Evolutionary conservation across 2,888 invertebrate species (phyloP).

Genomic region (Morpho helenor): DNA sequence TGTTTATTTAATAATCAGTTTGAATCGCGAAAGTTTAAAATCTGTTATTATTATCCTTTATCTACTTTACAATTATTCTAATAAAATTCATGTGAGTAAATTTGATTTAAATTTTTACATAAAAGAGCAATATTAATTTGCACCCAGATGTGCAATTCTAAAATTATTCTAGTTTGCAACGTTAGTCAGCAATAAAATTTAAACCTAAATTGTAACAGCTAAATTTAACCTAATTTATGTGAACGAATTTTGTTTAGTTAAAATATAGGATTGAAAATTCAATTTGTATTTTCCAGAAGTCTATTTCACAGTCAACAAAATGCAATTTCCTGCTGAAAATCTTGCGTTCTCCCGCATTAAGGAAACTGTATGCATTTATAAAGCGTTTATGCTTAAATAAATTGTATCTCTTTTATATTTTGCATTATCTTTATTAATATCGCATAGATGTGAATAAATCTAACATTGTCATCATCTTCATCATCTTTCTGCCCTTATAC

Average conservation of each 20-base stretch:
- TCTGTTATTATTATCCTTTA: too few relatives aligned
- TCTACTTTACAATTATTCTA: too few relatives aligned
- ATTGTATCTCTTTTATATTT: too few relatives aligned
- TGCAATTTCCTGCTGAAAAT: slow-evolving; percentile 1
- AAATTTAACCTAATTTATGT: slow-evolving; percentile 4
- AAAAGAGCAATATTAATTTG: background rate
- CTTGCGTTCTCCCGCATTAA: slow-evolving; percentile 1
- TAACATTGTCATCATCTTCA: too few relatives aligned
- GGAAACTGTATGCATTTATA: background rate
- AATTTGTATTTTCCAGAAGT: background rate
- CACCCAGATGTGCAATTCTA: background rate
- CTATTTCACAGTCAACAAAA: background rate
- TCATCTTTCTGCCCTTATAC: too few relatives aligned
- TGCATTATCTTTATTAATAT: too few relatives aligned
- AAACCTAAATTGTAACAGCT: slow-evolving; percentile 5
- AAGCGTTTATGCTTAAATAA: too few relatives aligned
- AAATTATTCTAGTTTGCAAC: slow-evolving; percentile 3
- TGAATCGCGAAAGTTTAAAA: too few relatives aligned
- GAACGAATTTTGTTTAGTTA: slow-evolving; percentile 4
- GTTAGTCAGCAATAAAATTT: slow-evolving; percentile 1
- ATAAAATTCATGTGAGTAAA: too few relatives aligned
- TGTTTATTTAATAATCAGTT: too few relatives aligned
- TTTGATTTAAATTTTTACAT: too few relatives aligned
- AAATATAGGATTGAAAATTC: slow-evolving; percentile 5
- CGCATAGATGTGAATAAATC: too few relatives aligned